Evolutionary conservation across 1,140 invertebrate genomes (phyloP).

Genomic region (Cepaea nemoralis): DNA sequence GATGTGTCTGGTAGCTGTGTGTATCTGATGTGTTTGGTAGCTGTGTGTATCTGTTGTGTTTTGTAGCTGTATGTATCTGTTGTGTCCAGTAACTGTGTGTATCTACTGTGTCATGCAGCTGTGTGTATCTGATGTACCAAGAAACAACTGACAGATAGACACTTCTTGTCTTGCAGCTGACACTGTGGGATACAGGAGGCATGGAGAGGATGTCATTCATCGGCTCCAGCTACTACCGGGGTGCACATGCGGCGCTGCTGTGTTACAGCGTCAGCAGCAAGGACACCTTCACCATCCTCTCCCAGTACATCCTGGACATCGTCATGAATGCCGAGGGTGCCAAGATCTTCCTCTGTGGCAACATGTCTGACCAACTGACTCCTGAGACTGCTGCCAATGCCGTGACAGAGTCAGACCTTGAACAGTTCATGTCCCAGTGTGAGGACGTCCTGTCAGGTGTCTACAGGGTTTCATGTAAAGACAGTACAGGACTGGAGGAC

Average conservation of each 20-base stretch:
- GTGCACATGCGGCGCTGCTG: conserved; percentile 64
- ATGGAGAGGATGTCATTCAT: conserved; percentile 70
- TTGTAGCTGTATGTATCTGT: too few species aligned
- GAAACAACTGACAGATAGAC: too few species aligned
- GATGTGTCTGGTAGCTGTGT: too few species aligned
- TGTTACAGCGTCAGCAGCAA: conserved; percentile 85
- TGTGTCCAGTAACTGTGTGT: too few species aligned
- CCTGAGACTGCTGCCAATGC: conserved; percentile 64
- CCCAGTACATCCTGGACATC: conserved; percentile 68
- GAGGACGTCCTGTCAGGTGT: conserved; percentile 89
- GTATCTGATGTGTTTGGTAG: too few species aligned
- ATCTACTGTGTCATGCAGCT: too few species aligned
- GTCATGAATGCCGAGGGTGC: conserved; percentile 68
- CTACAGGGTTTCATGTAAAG: conserved; percentile 93
- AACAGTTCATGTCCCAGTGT: conserved; percentile 92
- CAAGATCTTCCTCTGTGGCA: conserved; percentile 67
- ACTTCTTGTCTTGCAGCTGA: conserved; percentile 52
- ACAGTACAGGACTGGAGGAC: conserved; percentile 86
- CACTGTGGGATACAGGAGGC: conserved; percentile 70
- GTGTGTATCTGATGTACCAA: too few species aligned
- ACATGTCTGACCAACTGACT: conserved; percentile 59
- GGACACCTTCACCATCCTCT: conserved; percentile 65
- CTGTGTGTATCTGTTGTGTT: too few species aligned
- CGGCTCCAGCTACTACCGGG: conserved; percentile 67
- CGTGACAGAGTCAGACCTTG: conserved; percentile 90